Conservation (phyloP, 2,888 invertebrate species). For the Ochlodes sylvanus region DNA sequence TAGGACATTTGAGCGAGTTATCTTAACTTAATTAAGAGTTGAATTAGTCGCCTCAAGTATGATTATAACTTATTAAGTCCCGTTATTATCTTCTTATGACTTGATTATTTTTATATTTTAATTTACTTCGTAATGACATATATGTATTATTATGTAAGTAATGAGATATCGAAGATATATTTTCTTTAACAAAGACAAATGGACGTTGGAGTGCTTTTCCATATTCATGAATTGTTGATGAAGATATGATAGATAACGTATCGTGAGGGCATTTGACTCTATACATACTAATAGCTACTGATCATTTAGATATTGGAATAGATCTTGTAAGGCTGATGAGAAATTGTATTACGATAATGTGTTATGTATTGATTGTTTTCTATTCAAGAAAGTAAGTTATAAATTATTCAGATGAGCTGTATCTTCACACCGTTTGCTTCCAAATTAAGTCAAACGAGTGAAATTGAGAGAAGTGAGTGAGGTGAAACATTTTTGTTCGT, state of each 20-base stretch:
- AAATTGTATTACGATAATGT: not conserved
- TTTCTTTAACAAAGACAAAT: constrained; percentile 41
- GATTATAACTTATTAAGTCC: constrained; percentile 71
- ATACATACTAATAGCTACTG: not conserved
- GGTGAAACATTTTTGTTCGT: not conserved
- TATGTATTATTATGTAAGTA: constrained; percentile 24
- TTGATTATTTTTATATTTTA: constrained; percentile 50
- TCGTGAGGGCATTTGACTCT: constrained; percentile 16
- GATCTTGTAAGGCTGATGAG: not conserved
- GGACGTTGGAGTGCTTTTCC: constrained; percentile 25
- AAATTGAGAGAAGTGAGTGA: not conserved
- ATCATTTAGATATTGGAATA: not conserved
- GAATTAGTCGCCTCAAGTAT: constrained; percentile 76
- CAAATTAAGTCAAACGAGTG: not conserved
- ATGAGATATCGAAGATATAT: constrained; percentile 45
- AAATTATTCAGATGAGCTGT: constrained; percentile 4
- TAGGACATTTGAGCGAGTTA: constrained; percentile 74
- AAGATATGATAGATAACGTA: constrained; percentile 27
- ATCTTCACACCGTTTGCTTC: not conserved
- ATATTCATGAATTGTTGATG: constrained; percentile 38
- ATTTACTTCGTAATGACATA: constrained; percentile 34
- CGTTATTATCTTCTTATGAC: constrained; percentile 23
- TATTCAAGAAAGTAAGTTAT: not conserved
- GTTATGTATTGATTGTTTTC: not conserved
- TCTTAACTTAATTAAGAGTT: constrained; percentile 79